A percentile compares a stretch with the other conserved stretches of the same genome.
These are phyloP conservation scores for Epinotia ramella DNA, from an alignment of 2,888 invertebrate species.

Conservation along the genomic window DNA sequence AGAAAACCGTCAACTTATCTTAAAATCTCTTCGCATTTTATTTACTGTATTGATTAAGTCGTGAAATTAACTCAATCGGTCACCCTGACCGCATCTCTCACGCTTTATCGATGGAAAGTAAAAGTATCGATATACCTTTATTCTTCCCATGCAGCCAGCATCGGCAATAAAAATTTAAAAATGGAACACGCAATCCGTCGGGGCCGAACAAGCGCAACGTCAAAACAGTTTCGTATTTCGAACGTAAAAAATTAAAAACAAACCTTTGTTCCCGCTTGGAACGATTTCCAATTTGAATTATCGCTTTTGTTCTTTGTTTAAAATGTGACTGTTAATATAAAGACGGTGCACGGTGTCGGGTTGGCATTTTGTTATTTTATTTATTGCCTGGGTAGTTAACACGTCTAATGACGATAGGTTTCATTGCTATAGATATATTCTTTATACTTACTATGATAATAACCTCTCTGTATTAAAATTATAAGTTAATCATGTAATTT, in stretches of 20 bases:
- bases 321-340: slow-evolving; percentile 48
- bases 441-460: not conserved
- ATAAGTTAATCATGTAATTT: too few species aligned
- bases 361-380: slow-evolving; percentile 35
- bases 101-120: slow-evolving; percentile 23
- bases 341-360: slow-evolving; percentile 46
- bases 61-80: slow-evolving; percentile 19
- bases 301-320: slow-evolving; percentile 52
- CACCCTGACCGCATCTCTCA: slow-evolving; percentile 36
- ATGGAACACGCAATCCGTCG: slow-evolving; percentile 49
- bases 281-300: slow-evolving; percentile 51
- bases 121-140: slow-evolving; percentile 40
- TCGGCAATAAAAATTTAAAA: slow-evolving; percentile 45
- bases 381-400: slow-evolving; percentile 35
- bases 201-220: slow-evolving; percentile 48
- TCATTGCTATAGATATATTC: not conserved
- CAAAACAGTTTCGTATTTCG: slow-evolving; percentile 53
- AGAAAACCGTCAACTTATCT: not conserved
- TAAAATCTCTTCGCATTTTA: not conserved
- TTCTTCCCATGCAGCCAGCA: slow-evolving; percentile 39
- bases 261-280: slow-evolving; percentile 48
- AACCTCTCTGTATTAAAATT: not conserved
- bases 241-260: slow-evolving; percentile 52
- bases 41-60: not conserved
- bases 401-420: slow-evolving; percentile 20